Evolutionary conservation across 1,140 invertebrate species (phyloP).

Genomic region (Myzus persicae): DNA sequence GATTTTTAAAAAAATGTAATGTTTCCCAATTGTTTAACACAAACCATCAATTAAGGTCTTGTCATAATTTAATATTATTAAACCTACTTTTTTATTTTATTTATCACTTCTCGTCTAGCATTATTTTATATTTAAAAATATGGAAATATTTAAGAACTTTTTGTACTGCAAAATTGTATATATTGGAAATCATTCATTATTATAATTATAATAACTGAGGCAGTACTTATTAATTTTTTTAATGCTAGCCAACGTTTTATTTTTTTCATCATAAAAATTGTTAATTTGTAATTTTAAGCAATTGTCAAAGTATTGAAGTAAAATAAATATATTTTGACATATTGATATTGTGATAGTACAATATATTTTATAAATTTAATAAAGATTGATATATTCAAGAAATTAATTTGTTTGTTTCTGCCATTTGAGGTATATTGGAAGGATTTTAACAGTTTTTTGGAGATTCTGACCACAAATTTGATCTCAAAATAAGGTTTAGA

Average conservation of each 20-base stretch:
- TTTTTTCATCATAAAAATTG: not conserved
- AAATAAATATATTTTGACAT: conserved; percentile 31
- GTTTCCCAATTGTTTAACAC: not conserved
- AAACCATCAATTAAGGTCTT: not conserved
- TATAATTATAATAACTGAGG: not conserved
- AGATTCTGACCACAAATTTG: no score
- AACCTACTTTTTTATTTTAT: not conserved
- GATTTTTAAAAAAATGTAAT: not conserved
- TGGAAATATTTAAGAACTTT: not conserved
- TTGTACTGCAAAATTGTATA: conserved; percentile 34
- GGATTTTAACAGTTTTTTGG: not conserved
- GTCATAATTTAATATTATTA: not conserved
- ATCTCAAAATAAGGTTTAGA: no score
- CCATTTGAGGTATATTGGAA: not conserved
- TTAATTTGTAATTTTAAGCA: not conserved
- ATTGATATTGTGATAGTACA: not conserved
- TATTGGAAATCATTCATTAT: conserved; percentile 6
- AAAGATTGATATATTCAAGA: not conserved
- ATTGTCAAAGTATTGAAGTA: conserved; percentile 19
- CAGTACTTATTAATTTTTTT: not conserved
- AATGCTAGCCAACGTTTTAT: not conserved
- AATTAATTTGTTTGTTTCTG: not conserved
- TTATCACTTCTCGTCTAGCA: not conserved
- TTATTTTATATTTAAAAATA: conserved; percentile 31
- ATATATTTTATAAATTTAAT: conserved; percentile 15